phyloP scores from a whole-genome alignment of 2,888 invertebrate species.

The Ophioninae sp. region DNA sequence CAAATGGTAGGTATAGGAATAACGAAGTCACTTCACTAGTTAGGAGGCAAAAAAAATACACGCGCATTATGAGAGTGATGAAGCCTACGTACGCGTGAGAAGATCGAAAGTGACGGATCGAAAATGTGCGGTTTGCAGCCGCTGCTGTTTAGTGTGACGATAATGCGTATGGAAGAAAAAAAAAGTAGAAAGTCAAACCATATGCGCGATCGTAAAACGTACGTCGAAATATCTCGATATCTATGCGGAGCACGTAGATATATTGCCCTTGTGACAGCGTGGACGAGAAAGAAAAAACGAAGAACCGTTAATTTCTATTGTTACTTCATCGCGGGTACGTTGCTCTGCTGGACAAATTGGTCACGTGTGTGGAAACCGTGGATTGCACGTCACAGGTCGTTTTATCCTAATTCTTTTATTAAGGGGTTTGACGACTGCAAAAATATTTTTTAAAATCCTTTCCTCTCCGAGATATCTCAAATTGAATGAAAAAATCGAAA shows the following conservation, averaged over 20 bases:
- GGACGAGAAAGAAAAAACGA: constrained; percentile 16
- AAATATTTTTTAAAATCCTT: no score
- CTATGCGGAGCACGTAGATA: constrained; percentile 42
- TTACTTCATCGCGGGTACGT: constrained; percentile 49
- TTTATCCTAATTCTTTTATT: no score
- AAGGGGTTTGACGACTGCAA: no score
- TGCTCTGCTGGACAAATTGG: constrained; percentile 26
- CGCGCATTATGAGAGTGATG: constrained; percentile 5
- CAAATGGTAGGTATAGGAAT: no score
- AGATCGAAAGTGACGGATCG: constrained; percentile 25
- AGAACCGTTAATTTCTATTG: constrained; percentile 41
- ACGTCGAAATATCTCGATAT: constrained; percentile 44
- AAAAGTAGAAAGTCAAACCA: constrained; percentile 20
- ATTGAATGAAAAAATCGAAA: no score
- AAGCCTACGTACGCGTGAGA: constrained; percentile 41
- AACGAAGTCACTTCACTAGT: background rate
- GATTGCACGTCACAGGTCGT: background rate
- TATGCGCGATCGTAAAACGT: constrained; percentile 4
- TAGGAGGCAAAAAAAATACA: background rate
- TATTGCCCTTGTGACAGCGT: constrained; percentile 45
- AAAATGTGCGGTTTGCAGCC: background rate
- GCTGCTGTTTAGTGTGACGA: constrained; percentile 19
- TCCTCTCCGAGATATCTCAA: no score
- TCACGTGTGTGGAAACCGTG: constrained; percentile 30
- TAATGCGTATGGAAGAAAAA: constrained; percentile 20